These are phyloP conservation scores for Mimachlamys varia DNA, from an alignment of 2,888 invertebrate genomes.

Conservation along the genomic window DNA sequence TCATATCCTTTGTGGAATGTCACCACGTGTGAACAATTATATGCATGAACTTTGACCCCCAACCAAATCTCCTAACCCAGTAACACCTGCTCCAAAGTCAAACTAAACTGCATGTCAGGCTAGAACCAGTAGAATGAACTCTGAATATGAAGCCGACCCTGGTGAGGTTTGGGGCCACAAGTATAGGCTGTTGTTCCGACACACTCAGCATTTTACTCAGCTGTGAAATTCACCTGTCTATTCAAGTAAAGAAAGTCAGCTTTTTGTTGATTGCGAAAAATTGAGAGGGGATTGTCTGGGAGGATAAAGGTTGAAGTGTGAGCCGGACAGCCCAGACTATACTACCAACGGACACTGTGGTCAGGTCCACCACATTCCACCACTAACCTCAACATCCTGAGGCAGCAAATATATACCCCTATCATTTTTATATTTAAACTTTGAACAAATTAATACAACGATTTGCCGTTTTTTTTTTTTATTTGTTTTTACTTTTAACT, in stretches of 20 bases:
- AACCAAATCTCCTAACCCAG: not conserved
- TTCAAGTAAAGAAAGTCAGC: conserved; percentile 7
- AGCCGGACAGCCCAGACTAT: not conserved
- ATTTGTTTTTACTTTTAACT: too few species aligned
- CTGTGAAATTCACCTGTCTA: conserved; percentile 34
- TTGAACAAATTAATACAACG: too few species aligned
- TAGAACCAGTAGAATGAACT: not conserved
- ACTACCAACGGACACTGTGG: not conserved
- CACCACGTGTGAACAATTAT: conserved; percentile 2
- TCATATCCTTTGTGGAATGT: not conserved
- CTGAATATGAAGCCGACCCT: not conserved
- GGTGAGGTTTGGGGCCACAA: not conserved
- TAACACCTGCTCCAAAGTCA: conserved; percentile 14
- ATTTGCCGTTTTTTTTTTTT: too few species aligned
- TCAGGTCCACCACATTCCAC: not conserved
- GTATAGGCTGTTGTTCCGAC: not conserved
- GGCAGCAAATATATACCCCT: not conserved
- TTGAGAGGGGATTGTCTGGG: not conserved
- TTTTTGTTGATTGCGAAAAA: conserved; percentile 23
- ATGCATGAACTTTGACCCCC: not conserved
- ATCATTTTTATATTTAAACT: too few species aligned
- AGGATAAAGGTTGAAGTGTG: not conserved
- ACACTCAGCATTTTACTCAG: conserved; percentile 9
- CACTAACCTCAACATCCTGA: not conserved
- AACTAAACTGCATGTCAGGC: not conserved